Percentiles rank a stretch among this genome's conserved stretches.
phyloP scores from a whole-genome alignment of 2,113 vertebrate species.

The Lepus americanus region DNA sequence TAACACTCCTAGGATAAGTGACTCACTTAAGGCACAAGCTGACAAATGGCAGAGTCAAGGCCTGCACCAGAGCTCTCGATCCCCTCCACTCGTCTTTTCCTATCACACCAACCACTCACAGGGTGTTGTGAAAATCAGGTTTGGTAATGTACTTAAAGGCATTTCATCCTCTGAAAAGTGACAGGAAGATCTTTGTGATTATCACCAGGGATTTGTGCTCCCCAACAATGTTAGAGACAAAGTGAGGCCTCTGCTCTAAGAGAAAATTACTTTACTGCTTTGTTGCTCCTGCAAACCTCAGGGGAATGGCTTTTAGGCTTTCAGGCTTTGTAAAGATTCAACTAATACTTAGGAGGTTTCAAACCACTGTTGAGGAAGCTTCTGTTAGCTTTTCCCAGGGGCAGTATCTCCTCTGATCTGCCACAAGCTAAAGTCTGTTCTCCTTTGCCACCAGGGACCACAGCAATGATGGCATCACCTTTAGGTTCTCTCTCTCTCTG shows the following conservation, averaged over 20 bases:
- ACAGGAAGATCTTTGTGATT: conserved; percentile 29
- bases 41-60: not conserved
- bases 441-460: conserved; percentile 15
- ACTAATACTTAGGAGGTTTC: conserved; percentile 24
- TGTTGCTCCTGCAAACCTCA: conserved; percentile 49
- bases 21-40: not conserved
- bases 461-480: not conserved
- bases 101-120: not conserved
- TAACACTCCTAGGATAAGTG: not conserved
- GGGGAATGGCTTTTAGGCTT: conserved; percentile 50
- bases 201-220: conserved; percentile 7
- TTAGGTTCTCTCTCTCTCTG: not conserved
- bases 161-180: conserved; percentile 59
- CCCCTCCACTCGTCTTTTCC: not conserved
- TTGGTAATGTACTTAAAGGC: conserved; percentile 42
- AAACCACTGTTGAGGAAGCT: not conserved
- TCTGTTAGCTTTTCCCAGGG: not conserved
- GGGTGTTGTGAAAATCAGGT: conserved; percentile 1
- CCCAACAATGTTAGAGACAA: not conserved
- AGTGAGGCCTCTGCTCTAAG: not conserved
- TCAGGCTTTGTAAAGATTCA: conserved; percentile 61
- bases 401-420: conserved; percentile 39
- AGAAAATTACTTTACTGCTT: conserved; percentile 52
- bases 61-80: not conserved
- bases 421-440: not conserved